Conservation (phyloP, 1,140 invertebrate genomes). For the Megalopta genalis region DNA sequence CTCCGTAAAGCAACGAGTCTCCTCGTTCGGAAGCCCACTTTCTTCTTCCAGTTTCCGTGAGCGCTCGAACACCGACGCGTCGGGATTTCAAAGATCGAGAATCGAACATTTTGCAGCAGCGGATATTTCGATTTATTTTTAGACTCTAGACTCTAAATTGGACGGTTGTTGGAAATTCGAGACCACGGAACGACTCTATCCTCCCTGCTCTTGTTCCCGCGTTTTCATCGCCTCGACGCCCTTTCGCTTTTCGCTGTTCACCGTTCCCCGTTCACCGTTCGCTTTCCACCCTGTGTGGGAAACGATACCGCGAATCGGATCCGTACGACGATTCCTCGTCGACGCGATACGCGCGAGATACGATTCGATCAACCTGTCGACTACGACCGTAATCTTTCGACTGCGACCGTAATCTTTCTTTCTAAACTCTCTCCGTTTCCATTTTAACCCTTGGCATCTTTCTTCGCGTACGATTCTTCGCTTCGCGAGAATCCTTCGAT, state of each 20-base stretch:
- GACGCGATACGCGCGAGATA: conserved; percentile 5
- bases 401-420: too few relatives aligned
- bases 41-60: conserved; percentile 16
- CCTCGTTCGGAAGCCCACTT: conserved; percentile 30
- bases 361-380: conserved; percentile 9
- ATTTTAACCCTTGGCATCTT: too few relatives aligned
- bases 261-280: not conserved
- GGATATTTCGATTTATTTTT: too few relatives aligned
- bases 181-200: not conserved
- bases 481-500: too few relatives aligned
- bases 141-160: too few relatives aligned
- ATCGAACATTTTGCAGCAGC: too few relatives aligned
- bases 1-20: conserved; percentile 16
- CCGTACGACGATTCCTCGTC: conserved; percentile 17
- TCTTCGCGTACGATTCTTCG: too few relatives aligned
- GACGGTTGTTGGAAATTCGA: not conserved
- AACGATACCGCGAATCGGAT: conserved; percentile 2
- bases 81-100: too few relatives aligned
- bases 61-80: too few relatives aligned
- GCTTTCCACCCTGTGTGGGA: not conserved
- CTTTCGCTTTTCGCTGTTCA: conserved; percentile 4
- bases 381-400: too few relatives aligned
- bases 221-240: conserved; percentile 37
- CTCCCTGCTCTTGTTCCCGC: not conserved
- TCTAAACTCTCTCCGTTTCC: too few relatives aligned